These are phyloP conservation scores for Athripsodes cinereus DNA, from an alignment of 2,888 invertebrate genomes.

Conservation along the genomic window DNA sequence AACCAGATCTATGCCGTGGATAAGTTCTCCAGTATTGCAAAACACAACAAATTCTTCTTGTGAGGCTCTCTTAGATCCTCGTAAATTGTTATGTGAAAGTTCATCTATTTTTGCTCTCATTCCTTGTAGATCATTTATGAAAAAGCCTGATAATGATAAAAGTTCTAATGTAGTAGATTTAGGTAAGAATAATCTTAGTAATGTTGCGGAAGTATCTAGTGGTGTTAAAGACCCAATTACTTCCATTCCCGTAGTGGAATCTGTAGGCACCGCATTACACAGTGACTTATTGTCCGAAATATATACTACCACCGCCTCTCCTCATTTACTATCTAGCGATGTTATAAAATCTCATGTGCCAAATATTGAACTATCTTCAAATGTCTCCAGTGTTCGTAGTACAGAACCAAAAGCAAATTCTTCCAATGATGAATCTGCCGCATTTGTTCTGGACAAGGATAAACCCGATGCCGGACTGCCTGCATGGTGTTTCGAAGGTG, in stretches of 20 bases:
- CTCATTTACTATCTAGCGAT: constrained; percentile 13
- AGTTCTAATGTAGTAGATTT: neutral
- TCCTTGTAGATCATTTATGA: constrained; percentile 19
- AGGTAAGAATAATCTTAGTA: neutral
- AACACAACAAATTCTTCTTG: constrained; percentile 27
- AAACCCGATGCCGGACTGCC: constrained; percentile 14
- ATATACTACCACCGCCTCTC: constrained; percentile 18
- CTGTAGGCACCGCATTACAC: constrained; percentile 10
- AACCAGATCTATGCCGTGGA: constrained; percentile 21
- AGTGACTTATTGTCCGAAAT: constrained; percentile 25
- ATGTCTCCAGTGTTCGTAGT: neutral
- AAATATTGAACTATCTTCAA: neutral
- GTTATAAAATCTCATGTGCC: constrained; percentile 7
- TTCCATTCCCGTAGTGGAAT: neutral
- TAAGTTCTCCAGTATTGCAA: constrained; percentile 25
- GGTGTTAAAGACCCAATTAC: neutral
- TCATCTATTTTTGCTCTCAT: constrained; percentile 26
- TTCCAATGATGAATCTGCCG: neutral
- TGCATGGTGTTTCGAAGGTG: constrained; percentile 22
- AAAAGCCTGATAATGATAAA: neutral
- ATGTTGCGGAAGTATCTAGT: constrained; percentile 4
- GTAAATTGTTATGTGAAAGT: constrained; percentile 26
- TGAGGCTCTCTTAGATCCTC: constrained; percentile 24
- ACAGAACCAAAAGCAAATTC: neutral
- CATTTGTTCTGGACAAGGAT: neutral